phyloP scores from a whole-genome alignment of 1,140 invertebrate species.

The Saccostrea echinata region DNA sequence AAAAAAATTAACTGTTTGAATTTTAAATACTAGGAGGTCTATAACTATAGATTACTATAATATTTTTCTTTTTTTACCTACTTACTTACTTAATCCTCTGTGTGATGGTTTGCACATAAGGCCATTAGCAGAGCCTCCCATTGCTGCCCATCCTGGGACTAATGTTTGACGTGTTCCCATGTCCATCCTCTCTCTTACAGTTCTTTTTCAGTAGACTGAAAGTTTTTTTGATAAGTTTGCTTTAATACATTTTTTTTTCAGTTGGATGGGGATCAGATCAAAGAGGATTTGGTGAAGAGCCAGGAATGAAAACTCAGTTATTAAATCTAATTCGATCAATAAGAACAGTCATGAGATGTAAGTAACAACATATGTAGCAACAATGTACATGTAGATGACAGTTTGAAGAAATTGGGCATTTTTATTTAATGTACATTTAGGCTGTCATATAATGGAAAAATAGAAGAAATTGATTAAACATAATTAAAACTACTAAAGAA shows the following conservation, averaged over 20 bases:
- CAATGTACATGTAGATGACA: too few relatives aligned
- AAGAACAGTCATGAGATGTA: slow-evolving; percentile 94
- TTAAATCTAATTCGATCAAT: slow-evolving; percentile 93
- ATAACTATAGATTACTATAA: background rate
- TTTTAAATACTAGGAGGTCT: background rate
- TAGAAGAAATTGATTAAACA: too few relatives aligned
- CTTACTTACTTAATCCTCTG: too few relatives aligned
- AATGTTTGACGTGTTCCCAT: background rate
- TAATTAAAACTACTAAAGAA: too few relatives aligned
- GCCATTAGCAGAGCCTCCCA: background rate
- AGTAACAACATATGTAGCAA: slow-evolving; percentile 75
- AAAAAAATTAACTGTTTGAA: too few relatives aligned
- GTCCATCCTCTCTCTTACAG: background rate
- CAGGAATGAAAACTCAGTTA: slow-evolving; percentile 90
- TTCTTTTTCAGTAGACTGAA: background rate
- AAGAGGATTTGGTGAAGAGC: slow-evolving; percentile 89
- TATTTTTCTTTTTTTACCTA: too few relatives aligned
- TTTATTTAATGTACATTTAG: too few relatives aligned
- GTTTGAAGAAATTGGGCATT: too few relatives aligned
- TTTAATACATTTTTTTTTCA: slow-evolving; percentile 66
- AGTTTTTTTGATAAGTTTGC: background rate
- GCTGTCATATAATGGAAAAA: too few relatives aligned
- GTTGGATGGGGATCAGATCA: slow-evolving; percentile 82
- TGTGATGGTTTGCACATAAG: background rate
- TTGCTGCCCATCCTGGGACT: background rate